Evolutionary conservation across 2,888 invertebrate genomes (phyloP).

Genomic region (Drosophila tripunctata): DNA sequence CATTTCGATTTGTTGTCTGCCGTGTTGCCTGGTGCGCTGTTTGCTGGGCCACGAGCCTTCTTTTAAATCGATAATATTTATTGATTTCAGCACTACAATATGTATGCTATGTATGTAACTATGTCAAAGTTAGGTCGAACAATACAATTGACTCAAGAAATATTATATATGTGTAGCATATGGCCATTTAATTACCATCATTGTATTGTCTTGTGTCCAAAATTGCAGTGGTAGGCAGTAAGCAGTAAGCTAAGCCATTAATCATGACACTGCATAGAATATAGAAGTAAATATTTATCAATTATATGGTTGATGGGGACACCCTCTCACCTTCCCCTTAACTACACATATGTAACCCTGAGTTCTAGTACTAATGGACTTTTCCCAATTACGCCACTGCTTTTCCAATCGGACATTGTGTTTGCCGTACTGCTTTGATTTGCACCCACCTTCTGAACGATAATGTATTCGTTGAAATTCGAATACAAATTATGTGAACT

Average conservation of each 20-base stretch:
- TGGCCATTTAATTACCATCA: slow-evolving; percentile 63
- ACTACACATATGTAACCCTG: too few relatives aligned
- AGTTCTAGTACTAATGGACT: slow-evolving; percentile 44
- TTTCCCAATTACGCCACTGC: slow-evolving; percentile 55
- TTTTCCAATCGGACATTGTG: slow-evolving; percentile 28
- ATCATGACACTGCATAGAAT: slow-evolving; percentile 44
- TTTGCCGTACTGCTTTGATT: slow-evolving; percentile 40
- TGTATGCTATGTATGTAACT: slow-evolving; percentile 34
- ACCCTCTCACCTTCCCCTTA: background rate
- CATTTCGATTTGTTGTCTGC: slow-evolving; percentile 34
- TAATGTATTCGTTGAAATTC: slow-evolving; percentile 10
- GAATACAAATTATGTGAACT: background rate
- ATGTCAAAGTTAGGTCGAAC: slow-evolving; percentile 72
- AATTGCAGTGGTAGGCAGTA: slow-evolving; percentile 23
- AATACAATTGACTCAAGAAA: slow-evolving; percentile 48
- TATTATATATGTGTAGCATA: background rate
- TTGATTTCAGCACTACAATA: slow-evolving; percentile 52
- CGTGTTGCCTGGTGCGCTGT: slow-evolving; percentile 42
- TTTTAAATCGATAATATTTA: slow-evolving; percentile 66
- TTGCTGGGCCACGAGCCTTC: slow-evolving; percentile 28
- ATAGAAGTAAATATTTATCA: slow-evolving; percentile 33
- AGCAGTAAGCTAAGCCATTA: slow-evolving; percentile 47
- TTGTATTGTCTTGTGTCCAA: slow-evolving; percentile 46
- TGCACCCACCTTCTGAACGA: slow-evolving; percentile 14
- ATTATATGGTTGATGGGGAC: slow-evolving; percentile 14